phyloP scores from a whole-genome alignment of 1,140 invertebrate genomes.

The Saccostrea glomerata region DNA sequence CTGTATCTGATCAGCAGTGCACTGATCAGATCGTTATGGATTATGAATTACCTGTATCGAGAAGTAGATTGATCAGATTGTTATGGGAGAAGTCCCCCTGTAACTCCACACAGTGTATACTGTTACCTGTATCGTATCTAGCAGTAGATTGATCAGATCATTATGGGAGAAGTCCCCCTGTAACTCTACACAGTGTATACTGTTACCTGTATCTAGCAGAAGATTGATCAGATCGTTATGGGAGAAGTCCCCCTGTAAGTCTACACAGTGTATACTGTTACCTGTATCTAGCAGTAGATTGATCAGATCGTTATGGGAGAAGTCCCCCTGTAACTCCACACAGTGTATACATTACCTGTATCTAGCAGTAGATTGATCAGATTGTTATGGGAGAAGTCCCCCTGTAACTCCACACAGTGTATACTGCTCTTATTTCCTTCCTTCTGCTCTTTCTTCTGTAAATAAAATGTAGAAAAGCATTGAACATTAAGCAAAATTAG shows the following conservation, averaged over 20 bases:
- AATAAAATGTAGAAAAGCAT: background rate
- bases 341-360: no score
- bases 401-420: slow-evolving; percentile 57
- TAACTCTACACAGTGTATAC: no score
- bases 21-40: slow-evolving; percentile 61
- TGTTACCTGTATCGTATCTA: no score
- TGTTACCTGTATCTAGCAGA: no score
- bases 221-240: slow-evolving; percentile 63
- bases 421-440: slow-evolving; percentile 48
- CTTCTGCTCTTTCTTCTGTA: slow-evolving; percentile 61
- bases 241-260: slow-evolving; percentile 60
- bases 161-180: slow-evolving; percentile 59
- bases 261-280: no score
- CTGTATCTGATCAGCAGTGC: slow-evolving; percentile 62
- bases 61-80: slow-evolving; percentile 64
- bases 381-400: slow-evolving; percentile 61
- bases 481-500: no score
- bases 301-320: slow-evolving; percentile 63
- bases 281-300: no score
- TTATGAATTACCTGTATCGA: no score
- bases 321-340: slow-evolving; percentile 60
- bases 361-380: slow-evolving; percentile 63
- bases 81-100: slow-evolving; percentile 59
- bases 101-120: slow-evolving; percentile 56
- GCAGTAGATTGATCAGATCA: slow-evolving; percentile 64